phyloP scores from a whole-genome alignment of 2,113 vertebrate species.

The Myiagra hebetior region DNA sequence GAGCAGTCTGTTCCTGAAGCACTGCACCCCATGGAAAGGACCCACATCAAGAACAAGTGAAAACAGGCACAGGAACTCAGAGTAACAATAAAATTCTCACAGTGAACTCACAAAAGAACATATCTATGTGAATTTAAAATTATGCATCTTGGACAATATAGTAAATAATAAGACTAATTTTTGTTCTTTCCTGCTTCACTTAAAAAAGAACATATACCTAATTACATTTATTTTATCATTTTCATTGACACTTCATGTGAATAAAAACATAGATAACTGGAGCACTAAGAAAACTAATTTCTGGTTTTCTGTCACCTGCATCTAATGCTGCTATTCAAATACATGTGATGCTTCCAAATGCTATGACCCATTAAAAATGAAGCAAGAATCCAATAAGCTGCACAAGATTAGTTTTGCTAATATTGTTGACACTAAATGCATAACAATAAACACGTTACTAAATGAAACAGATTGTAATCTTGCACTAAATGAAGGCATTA shows the following conservation, averaged over 20 bases:
- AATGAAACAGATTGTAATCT: slow-evolving; percentile 29
- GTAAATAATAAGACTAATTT: not conserved
- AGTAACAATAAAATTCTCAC: not conserved
- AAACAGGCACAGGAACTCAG: not conserved
- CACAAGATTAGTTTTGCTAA: slow-evolving; percentile 17
- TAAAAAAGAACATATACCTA: not conserved
- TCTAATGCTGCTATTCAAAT: not conserved
- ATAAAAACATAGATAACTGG: not conserved
- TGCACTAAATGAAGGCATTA: not conserved
- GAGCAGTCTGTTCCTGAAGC: not conserved
- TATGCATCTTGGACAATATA: not conserved
- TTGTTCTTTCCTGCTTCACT: not conserved
- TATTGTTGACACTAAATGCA: not conserved
- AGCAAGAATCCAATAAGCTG: not conserved
- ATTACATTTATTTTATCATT: not conserved
- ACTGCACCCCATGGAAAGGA: not conserved
- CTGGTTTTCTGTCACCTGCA: not conserved
- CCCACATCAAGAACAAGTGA: not conserved
- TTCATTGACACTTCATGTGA: not conserved
- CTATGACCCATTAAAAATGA: not conserved
- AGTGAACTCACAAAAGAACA: not conserved
- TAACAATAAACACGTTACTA: slow-evolving; percentile 31
- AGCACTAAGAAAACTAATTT: not conserved
- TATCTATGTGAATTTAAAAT: not conserved
- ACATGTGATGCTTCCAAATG: not conserved